Percentiles rank a stretch among this genome's conserved stretches.
Evolutionary conservation across 2,797 vertebrate species (phyloP).

Genomic region (Thalassophryne amazonica): DNA sequence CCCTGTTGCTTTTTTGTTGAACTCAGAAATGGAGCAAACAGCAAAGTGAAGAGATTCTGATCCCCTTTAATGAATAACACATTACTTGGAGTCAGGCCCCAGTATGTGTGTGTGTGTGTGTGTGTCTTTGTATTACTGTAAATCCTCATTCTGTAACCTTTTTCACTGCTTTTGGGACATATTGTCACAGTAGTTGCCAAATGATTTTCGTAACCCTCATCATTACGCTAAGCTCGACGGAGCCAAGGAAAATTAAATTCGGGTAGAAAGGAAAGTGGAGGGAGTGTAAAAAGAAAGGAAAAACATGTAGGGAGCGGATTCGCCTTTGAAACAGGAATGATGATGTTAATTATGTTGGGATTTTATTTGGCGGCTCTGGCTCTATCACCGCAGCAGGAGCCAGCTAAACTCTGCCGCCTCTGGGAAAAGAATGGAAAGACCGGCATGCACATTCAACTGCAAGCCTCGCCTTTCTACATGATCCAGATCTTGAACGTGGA

Average conservation of each 20-base stretch:
- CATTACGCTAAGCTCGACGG: conserved; percentile 52
- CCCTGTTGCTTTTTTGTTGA: conserved; percentile 12
- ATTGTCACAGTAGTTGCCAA: conserved; percentile 58
- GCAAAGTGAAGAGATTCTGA: conserved; percentile 55
- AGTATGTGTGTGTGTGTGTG: conserved; percentile 23
- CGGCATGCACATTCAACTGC: neutral
- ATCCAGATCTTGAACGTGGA: conserved; percentile 54
- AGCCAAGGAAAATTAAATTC: conserved; percentile 64
- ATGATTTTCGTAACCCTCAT: conserved; percentile 62
- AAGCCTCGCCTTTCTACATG: conserved; percentile 36
- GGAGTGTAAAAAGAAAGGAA: conserved; percentile 11
- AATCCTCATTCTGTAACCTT: conserved; percentile 29
- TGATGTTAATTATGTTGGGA: conserved; percentile 58
- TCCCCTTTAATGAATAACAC: conserved; percentile 71
- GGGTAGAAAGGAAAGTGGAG: conserved; percentile 34
- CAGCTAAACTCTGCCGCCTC: conserved; percentile 33
- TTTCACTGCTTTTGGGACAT: conserved; percentile 54
- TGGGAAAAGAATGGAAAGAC: conserved; percentile 30
- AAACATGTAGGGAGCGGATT: conserved; percentile 9
- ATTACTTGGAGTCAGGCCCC: conserved; percentile 53
- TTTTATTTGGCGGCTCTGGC: conserved; percentile 62
- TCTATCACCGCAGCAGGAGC: conserved; percentile 53
- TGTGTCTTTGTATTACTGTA: conserved; percentile 20
- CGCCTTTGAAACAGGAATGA: conserved; percentile 61
- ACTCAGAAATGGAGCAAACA: conserved; percentile 28